phyloP scores from a whole-genome alignment of 2,888 invertebrate species.

The Lordiphosa fenestrarum region DNA sequence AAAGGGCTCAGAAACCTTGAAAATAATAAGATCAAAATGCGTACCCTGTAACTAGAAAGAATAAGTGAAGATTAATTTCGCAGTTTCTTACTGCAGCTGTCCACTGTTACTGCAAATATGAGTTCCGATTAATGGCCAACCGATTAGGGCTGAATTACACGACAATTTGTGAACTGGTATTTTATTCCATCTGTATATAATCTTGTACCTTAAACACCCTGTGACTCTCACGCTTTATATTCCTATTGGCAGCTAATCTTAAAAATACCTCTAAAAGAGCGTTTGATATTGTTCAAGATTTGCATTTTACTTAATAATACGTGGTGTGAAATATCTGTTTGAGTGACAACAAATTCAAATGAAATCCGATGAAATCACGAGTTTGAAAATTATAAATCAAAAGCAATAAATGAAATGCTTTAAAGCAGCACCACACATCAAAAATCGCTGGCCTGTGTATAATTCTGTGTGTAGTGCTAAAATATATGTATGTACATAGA shows the following conservation, averaged over 20 bases:
- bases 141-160: neutral
- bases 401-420: constrained; percentile 6
- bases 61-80: too few relatives aligned
- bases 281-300: constrained; percentile 60
- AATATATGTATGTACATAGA: constrained; percentile 47
- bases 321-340: constrained; percentile 25
- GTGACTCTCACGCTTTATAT: constrained; percentile 48
- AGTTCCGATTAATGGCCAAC: too few relatives aligned
- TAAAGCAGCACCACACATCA: constrained; percentile 7
- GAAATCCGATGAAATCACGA: constrained; percentile 14
- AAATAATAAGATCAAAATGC: too few relatives aligned
- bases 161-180: neutral
- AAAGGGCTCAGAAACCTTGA: too few relatives aligned
- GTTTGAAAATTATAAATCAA: constrained; percentile 12
- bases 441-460: constrained; percentile 13
- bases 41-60: too few relatives aligned
- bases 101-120: too few relatives aligned
- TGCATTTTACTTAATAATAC: constrained; percentile 27
- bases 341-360: constrained; percentile 29
- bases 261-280: constrained; percentile 59
- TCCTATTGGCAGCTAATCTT: constrained; percentile 53
- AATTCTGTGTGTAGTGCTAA: constrained; percentile 8
- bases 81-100: too few relatives aligned
- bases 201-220: constrained; percentile 30
- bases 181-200: neutral